Base-by-base conservation (phyloP, 2,113 vertebrate genomes). In the Jaculus jaculus region DNA sequence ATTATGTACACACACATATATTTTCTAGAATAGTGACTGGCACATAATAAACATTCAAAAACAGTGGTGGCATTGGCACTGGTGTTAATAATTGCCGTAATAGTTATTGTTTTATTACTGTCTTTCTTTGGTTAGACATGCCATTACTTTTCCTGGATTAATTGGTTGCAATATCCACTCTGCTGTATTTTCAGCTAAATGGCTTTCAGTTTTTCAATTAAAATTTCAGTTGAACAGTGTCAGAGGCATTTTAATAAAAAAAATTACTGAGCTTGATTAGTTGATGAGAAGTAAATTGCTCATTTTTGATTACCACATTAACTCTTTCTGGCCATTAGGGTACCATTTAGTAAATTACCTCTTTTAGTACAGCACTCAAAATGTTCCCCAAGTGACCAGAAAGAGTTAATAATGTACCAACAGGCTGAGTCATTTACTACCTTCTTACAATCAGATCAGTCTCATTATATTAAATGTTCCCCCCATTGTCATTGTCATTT, bases 181-280 rank as follows among this genome's bases (percentile, higher is more conserved):
- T 60, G 34, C 89, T 58, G 0, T 92, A 96, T 95, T 96, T 95
- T 88, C 90, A 90, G 93, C 95, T 94, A 95, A 95, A 95, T 97
- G 87, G 73, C 93, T 92, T 95, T 92, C 93, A 80, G 94, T 95
- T 97, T 96, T 97, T 95, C 96, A 94, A 96, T 96, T 95, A 96
- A 95, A 97, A 95, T 96, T 96, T 95, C 79, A 72, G 89, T 95
- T 96, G 95, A 96, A 96, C 91, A 97, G 95, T 94, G 96, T 96
- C 96, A 95, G 93, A 97, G 95, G 89, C 95, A 95, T 97, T 97
- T 97, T 97, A 97, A 96, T 97, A 96, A 97, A 84, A 94, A 96
- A 84, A 84, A 95, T 93, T 87, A 87, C 93, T 71, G 87, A 95
- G 93, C 91, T 95, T 94, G 97, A 96, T 97, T 96, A 97, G 96